Evolutionary conservation across 1,140 invertebrate genomes (phyloP).

Genomic region (Chionoecetes opilio): DNA sequence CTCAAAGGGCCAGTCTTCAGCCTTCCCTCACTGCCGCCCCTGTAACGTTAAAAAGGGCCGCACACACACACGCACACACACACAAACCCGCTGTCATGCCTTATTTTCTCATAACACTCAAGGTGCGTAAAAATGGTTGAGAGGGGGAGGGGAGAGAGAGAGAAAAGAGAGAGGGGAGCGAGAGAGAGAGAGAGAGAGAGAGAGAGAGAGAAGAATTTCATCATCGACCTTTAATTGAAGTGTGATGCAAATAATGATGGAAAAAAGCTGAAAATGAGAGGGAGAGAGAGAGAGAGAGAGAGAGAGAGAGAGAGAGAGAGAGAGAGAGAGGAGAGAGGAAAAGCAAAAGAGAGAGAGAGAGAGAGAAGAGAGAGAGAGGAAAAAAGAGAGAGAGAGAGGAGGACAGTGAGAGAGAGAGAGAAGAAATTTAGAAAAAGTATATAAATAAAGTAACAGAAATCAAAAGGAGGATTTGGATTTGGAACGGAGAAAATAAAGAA

Average conservation of each 20-base stretch:
- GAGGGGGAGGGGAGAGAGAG: conserved; percentile 39
- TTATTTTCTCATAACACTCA: not conserved
- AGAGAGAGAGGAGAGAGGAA: not conserved
- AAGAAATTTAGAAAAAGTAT: not conserved
- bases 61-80: not conserved
- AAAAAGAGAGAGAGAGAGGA: not conserved
- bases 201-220: not conserved
- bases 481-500: too few species aligned
- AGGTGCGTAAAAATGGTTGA: not conserved
- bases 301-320: not conserved
- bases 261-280: not conserved
- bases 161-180: too few species aligned
- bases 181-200: conserved; percentile 36
- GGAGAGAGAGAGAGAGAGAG: not conserved
- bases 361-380: not conserved
- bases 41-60: not conserved
- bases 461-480: too few species aligned
- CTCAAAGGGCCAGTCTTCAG: not conserved
- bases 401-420: not conserved
- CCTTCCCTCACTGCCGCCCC: not conserved
- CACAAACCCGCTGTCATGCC: not conserved
- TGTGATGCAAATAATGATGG: not conserved
- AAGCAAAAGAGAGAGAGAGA: not conserved
- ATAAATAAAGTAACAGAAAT: too few species aligned
- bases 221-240: too few species aligned